These are phyloP conservation scores for Tyria jacobaeae DNA, from an alignment of 2,888 invertebrate species.

Conservation along the genomic window DNA sequence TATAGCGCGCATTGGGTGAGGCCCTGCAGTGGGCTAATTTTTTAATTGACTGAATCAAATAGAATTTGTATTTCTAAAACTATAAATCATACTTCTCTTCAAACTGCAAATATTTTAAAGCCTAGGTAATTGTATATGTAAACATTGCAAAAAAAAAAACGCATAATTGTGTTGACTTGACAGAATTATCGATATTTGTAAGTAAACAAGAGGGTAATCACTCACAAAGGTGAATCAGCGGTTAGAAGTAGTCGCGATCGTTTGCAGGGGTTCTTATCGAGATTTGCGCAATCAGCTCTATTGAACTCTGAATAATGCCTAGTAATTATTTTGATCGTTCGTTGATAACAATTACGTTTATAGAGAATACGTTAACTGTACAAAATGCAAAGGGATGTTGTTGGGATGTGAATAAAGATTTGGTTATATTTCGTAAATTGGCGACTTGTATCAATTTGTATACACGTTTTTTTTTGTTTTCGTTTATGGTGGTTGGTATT, in stretches of 20 bases:
- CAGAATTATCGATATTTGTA: constrained; percentile 41
- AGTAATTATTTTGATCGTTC: constrained; percentile 48
- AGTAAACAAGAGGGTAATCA: constrained; percentile 70
- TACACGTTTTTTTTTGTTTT: no score
- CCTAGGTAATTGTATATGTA: not conserved
- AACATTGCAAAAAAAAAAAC: constrained; percentile 9
- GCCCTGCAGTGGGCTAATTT: no score
- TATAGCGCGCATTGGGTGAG: no score
- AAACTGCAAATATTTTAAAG: not conserved
- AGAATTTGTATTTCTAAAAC: no score
- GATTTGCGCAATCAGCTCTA: constrained; percentile 78
- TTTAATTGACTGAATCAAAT: no score
- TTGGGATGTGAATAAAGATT: constrained; percentile 1
- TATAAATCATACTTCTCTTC: not conserved
- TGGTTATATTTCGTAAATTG: not conserved
- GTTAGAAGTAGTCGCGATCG: constrained; percentile 51
- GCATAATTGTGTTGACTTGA: constrained; percentile 40
- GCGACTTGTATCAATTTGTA: not conserved
- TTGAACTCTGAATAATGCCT: constrained; percentile 61
- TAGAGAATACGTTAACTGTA: not conserved
- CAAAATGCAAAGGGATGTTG: not conserved
- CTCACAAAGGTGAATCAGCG: constrained; percentile 59
- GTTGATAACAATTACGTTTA: constrained; percentile 22
- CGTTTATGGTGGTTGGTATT: no score
- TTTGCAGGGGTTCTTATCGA: constrained; percentile 70